Base-by-base conservation (phyloP, 2,113 vertebrate genomes). In the Okapia johnstoni region DNA sequence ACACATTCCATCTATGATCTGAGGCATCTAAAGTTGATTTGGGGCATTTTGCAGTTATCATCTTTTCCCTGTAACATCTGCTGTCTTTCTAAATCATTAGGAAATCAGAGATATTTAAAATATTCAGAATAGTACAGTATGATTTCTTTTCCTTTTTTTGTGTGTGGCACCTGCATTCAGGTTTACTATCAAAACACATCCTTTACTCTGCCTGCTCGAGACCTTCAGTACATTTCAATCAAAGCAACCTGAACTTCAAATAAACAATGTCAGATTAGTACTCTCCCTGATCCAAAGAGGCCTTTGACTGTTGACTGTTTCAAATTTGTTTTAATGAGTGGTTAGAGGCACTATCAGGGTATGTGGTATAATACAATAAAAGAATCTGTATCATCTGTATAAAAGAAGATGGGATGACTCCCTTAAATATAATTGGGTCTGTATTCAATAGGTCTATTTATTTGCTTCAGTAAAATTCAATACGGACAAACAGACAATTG, bases 291-390 rank as follows among this genome's bases (percentile, higher is more conserved):
- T 93, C 57, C 83, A 73, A 43, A 76, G 1, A 61, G 70, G 55
- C 55, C 48, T 93, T 63, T 80, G 93, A 90, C 58, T 58, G 58
- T 88, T 93, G 89, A 66, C 43, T 96, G 66, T 90, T 96, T 85
- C 66, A 5, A 54, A 80, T 96, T 86, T 89, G 90, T 93, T 97
- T 95, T 96, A 84, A 97, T 93, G 94, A 96, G 77, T 85, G 95
- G 85, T 94, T 96, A 94, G 70, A 96, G 79, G 52, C 76, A 85
- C 43, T 54, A 84, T 12, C n/a, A 48, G 61, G 61, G 16, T 23
- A 30, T 25, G 11, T 21, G 55, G 70, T 43, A 58, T 52, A 28
- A 73, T 14, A n/a, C 55, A 88, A 86, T 83, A 46, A 84, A 93
- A 94, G 57, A 52, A 46, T 70, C 93, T 50, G 25, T 55, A 46